phyloP scores from a whole-genome alignment of 2,888 invertebrate genomes.

The Yponomeuta sedellus region DNA sequence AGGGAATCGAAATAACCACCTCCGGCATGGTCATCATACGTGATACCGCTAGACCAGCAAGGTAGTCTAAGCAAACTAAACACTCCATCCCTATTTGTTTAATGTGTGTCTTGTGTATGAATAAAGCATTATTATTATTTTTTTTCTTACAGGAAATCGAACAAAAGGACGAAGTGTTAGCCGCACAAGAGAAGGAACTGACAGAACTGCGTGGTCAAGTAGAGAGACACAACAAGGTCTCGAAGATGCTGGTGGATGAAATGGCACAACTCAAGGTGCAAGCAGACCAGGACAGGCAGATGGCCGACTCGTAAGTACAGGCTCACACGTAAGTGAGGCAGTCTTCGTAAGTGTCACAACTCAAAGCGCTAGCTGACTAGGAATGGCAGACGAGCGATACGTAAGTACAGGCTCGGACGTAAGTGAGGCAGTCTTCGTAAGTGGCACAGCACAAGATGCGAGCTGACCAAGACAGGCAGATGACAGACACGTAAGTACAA shows the following conservation, averaged over 20 bases:
- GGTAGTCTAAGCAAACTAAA: not conserved
- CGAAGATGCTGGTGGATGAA: constrained; percentile 80
- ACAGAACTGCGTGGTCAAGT: constrained; percentile 65
- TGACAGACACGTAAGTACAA: too few relatives aligned
- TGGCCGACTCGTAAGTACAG: constrained; percentile 68
- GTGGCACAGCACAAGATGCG: too few relatives aligned
- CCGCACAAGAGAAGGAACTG: constrained; percentile 74
- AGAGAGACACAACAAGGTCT: constrained; percentile 79
- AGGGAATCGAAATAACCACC: too few relatives aligned
- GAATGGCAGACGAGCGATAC: constrained; percentile 78
- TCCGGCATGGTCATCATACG: too few relatives aligned
- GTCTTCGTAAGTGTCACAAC: not conserved
- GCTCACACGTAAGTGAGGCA: not conserved
- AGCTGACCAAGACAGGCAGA: too few relatives aligned
- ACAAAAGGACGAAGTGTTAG: constrained; percentile 55
- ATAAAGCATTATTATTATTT: too few relatives aligned
- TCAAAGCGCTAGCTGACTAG: constrained; percentile 76
- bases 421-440: too few relatives aligned
- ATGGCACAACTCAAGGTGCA: constrained; percentile 77
- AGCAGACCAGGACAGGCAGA: constrained; percentile 78
- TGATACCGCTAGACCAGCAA: too few relatives aligned
- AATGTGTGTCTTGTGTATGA: too few relatives aligned
- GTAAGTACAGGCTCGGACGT: constrained; percentile 37
- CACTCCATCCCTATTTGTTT: not conserved
- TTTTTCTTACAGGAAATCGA: constrained; percentile 67